Base-by-base conservation (phyloP, 2,888 invertebrate genomes). In the Uropetala carovei region DNA sequence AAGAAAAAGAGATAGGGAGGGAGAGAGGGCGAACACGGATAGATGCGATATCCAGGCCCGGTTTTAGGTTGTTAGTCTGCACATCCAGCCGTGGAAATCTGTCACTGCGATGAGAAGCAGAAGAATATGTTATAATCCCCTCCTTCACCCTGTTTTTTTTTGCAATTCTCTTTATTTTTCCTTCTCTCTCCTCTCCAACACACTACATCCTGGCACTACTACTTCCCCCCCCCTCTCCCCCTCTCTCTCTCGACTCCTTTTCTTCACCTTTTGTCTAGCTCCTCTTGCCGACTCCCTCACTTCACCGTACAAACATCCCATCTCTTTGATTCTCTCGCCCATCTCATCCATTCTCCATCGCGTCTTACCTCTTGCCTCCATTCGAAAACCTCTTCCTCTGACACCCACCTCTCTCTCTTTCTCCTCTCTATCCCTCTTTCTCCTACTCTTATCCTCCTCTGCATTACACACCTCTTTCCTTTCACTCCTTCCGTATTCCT, bases 81-180 rank as follows among this genome's bases (percentile, higher is more conserved):
- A 75, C 75, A 75, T 75, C 75, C 75, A 22, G 22, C 75, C 75
- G 22, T 75, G 22, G 75, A 75, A 75, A 75, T 75, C 75, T 14
- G 75, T 75, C 75, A 27, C 18, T 13, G 75, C 22, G 75, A 27
- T 4, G 68, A 68, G 22, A 68, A 68, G 22, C n/a, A 22, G 68
- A 75, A 27, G 75, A 43, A 43, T 5, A 1, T 1, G 43, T 43
- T 43, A 43, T 43, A 43, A 43, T 43, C 43, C 43, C 43, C 43
- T 43, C 43, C 43, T 43, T 43, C 43, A 43, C 43, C 43, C 43
- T 43, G 3, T 5, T 43, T 43, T 43, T 5, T 43, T 43, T 43
- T 43, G 43, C 43, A 43, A 43, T 43, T 43, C 43, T 43, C 43
- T 43, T 43, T 3, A 3, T 43, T 43, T 43, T 43, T 43, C n/a